A percentile compares a stretch with the other conserved stretches of the same genome.
Evolutionary conservation across 2,113 vertebrate species (phyloP).

Genomic region (Cygnus buccinator): DNA sequence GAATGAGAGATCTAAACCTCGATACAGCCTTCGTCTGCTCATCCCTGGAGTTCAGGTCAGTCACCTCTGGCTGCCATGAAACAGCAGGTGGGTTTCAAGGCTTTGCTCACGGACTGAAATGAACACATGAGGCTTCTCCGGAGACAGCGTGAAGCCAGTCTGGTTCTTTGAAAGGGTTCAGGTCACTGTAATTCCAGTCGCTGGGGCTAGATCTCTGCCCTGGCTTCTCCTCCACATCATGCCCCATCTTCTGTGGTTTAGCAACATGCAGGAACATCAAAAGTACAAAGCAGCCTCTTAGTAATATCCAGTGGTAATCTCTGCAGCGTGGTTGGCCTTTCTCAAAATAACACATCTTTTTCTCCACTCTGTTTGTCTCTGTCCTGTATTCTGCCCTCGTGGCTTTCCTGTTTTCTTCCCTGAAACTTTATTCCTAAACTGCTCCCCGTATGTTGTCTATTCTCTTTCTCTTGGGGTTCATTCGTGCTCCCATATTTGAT

Average conservation of each 20-base stretch:
- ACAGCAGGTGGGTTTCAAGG: background rate
- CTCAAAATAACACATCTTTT: background rate
- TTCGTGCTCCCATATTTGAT: background rate
- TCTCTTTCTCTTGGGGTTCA: background rate
- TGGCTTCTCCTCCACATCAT: background rate
- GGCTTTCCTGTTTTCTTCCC: background rate
- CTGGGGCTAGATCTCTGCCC: background rate
- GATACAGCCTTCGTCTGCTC: background rate
- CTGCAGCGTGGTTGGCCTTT: background rate
- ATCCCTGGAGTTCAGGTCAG: background rate
- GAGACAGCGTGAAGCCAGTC: background rate
- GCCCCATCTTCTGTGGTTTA: background rate
- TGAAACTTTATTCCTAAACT: background rate
- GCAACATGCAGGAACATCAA: background rate
- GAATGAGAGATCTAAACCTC: background rate
- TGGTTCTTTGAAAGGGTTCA: slow-evolving; percentile 2
- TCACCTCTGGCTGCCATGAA: background rate
- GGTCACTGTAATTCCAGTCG: background rate
- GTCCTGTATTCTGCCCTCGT: background rate
- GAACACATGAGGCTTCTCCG: background rate
- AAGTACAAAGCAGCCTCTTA: background rate
- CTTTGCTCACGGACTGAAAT: background rate
- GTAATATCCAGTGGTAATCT: background rate
- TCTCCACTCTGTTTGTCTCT: background rate
- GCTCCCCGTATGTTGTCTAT: background rate